These are phyloP conservation scores for Dipodomys merriami DNA, from an alignment of 2,113 vertebrate genomes.

Conservation along the genomic window DNA sequence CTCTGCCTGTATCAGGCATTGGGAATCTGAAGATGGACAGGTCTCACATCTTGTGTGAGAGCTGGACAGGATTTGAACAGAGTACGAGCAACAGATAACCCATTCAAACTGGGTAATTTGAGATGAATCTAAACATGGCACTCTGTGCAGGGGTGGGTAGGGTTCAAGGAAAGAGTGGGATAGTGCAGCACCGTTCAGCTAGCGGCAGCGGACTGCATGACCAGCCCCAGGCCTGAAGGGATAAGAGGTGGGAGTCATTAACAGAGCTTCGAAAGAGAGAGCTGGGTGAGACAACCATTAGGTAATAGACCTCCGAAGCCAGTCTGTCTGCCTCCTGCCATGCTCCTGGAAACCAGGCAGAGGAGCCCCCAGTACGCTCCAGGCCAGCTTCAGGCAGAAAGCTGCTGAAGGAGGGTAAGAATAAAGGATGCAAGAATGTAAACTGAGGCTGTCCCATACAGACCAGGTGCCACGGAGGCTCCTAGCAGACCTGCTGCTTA, in stretches of 20 bases:
- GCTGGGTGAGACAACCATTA: background rate
- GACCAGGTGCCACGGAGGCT: background rate
- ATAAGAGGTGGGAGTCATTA: background rate
- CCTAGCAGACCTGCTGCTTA: background rate
- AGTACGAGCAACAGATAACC: constrained; percentile 23
- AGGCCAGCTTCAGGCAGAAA: background rate
- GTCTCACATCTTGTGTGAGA: background rate
- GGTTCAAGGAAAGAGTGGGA: background rate
- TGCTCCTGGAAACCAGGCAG: background rate
- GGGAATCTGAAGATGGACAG: background rate
- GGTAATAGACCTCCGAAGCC: rapidly evolving
- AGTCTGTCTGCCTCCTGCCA: background rate
- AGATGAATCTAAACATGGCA: constrained; percentile 46
- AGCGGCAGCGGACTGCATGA: background rate
- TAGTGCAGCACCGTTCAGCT: background rate
- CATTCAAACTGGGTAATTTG: constrained; percentile 1
- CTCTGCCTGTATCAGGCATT: background rate
- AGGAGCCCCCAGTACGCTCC: background rate
- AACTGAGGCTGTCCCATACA: background rate
- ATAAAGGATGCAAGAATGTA: background rate
- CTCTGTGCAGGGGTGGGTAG: background rate
- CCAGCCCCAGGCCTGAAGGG: background rate
- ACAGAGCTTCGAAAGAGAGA: background rate
- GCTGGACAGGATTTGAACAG: background rate
- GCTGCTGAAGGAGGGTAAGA: background rate